Evolutionary conservation across 2,113 vertebrate genomes (phyloP).

Genomic region (Aphelocoma coerulescens): DNA sequence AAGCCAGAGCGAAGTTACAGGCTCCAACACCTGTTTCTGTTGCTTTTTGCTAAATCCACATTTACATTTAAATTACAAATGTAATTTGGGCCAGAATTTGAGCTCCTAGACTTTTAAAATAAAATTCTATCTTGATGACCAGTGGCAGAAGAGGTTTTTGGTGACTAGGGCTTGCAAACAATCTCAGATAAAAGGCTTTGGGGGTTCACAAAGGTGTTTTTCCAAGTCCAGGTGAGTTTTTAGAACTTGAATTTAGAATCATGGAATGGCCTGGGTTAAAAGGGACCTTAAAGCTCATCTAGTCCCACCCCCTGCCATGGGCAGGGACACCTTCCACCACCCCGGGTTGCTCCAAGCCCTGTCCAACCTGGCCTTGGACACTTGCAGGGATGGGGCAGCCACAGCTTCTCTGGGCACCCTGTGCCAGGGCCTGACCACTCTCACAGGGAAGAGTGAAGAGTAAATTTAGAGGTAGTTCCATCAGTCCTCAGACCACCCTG

Average conservation of each 20-base stretch:
- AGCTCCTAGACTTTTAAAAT: neutral
- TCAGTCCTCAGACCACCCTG: neutral
- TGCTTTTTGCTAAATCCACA: neutral
- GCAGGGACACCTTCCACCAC: neutral
- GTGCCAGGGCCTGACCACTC: neutral
- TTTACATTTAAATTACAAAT: constrained; percentile 44
- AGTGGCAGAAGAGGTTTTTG: neutral
- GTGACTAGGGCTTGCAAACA: neutral
- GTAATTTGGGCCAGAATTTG: neutral
- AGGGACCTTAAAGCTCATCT: neutral
- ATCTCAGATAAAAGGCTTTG: neutral
- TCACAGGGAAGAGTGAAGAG: neutral
- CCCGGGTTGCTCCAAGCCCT: fast-evolving
- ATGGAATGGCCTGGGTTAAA: neutral
- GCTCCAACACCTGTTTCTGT: neutral
- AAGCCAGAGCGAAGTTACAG: neutral
- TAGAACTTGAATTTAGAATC: neutral
- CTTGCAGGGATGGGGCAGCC: neutral
- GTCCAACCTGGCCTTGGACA: fast-evolving
- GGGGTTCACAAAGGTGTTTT: neutral
- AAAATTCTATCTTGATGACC: neutral
- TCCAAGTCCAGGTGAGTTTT: neutral
- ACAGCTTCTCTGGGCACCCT: neutral
- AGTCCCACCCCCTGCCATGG: neutral
- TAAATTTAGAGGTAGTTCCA: neutral